phyloP scores from a whole-genome alignment of 1,140 invertebrate species.

The Drosophila mojavensis region DNA sequence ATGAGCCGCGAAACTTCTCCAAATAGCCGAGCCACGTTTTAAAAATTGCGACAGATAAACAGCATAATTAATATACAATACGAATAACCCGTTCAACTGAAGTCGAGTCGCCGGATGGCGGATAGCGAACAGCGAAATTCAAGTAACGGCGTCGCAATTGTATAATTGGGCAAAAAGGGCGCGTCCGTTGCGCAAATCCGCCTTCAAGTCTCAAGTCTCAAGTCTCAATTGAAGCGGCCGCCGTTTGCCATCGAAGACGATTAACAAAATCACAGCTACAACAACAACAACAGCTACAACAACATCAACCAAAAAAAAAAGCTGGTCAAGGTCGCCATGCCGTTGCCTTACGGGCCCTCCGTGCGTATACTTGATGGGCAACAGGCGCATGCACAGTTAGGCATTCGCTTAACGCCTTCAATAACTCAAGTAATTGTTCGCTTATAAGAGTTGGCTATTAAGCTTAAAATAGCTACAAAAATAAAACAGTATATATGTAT shows the following conservation, averaged over 20 bases:
- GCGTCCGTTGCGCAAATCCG: conserved; percentile 66
- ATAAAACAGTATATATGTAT: neutral
- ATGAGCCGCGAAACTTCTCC: conserved; percentile 62
- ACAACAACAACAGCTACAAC: neutral
- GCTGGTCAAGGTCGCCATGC: conserved; percentile 65
- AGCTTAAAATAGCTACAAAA: conserved; percentile 1
- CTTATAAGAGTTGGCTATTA: too few relatives aligned
- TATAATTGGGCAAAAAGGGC: conserved; percentile 73
- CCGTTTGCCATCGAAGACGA: conserved; percentile 35
- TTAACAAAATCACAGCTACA: conserved; percentile 21
- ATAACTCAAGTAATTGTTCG: conserved; percentile 15
- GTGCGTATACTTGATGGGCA: conserved; percentile 54
- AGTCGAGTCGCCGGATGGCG: conserved; percentile 8
- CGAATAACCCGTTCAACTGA: conserved; percentile 67
- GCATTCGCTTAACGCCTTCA: conserved; percentile 34
- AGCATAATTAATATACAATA: conserved; percentile 70
- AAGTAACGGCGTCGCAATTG: conserved; percentile 51
- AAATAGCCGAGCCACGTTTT: conserved; percentile 43
- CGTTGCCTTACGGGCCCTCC: conserved; percentile 23
- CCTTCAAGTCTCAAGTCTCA: conserved; percentile 16
- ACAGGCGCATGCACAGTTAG: conserved; percentile 39
- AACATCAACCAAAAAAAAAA: conserved; percentile 24
- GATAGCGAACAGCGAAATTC: conserved; percentile 2
- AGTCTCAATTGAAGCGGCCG: neutral
- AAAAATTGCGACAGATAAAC: conserved; percentile 70